phyloP scores from a whole-genome alignment of 2,888 invertebrate genomes.

The Chloromyia formosa region DNA sequence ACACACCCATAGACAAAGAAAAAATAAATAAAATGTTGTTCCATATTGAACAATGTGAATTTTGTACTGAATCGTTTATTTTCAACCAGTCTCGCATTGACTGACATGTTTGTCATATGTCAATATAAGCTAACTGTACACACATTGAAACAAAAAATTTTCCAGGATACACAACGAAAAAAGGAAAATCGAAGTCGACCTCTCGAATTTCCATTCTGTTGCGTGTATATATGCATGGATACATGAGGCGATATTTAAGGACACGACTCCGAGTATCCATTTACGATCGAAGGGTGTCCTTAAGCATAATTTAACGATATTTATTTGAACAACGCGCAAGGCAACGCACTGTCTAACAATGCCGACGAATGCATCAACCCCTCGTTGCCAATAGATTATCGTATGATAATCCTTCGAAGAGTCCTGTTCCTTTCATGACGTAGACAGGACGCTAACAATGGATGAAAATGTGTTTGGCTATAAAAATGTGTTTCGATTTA shows the following conservation, averaged over 20 bases:
- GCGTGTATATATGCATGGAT: background rate
- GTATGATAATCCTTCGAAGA: slow-evolving; percentile 30
- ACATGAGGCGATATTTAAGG: background rate
- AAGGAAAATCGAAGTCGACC: background rate
- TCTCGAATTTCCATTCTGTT: background rate
- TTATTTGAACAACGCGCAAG: slow-evolving; percentile 5
- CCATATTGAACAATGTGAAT: background rate
- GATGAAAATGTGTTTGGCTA: slow-evolving; percentile 5
- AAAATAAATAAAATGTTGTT: background rate
- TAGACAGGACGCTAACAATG: slow-evolving; percentile 1
- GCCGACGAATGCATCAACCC: slow-evolving; percentile 13
- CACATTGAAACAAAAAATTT: slow-evolving; percentile 25
- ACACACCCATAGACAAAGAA: background rate
- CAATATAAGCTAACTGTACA: slow-evolving; percentile 31
- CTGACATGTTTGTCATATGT: slow-evolving; percentile 41
- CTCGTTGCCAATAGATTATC: slow-evolving; percentile 26
- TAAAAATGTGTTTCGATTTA: slow-evolving; percentile 17
- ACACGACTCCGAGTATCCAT: background rate
- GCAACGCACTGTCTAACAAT: slow-evolving; percentile 7
- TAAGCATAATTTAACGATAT: slow-evolving; percentile 33
- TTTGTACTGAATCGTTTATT: slow-evolving; percentile 20
- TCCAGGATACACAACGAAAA: background rate
- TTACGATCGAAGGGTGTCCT: slow-evolving; percentile 19
- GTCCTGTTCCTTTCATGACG: slow-evolving; percentile 20
- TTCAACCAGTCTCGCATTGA: slow-evolving; percentile 33